Conservation (phyloP, 2,113 vertebrate genomes). For the Aegithalos caudatus region DNA sequence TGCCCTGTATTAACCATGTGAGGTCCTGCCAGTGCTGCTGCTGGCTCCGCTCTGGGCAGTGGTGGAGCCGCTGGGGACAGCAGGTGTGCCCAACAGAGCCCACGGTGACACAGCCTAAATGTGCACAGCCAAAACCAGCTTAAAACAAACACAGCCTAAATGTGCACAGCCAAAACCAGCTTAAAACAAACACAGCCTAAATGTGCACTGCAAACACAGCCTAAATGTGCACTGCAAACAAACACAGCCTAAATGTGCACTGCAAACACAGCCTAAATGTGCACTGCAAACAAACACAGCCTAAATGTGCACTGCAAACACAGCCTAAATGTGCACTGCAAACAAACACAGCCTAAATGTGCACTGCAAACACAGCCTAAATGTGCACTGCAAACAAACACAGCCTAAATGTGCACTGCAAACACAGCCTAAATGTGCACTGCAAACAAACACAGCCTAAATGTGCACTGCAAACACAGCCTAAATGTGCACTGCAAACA, state of each 20-base stretch:
- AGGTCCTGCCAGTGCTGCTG: rapidly evolving
- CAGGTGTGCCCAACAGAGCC: rapidly evolving
- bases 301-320: neutral
- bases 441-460: neutral
- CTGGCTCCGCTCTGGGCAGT: rapidly evolving
- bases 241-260: neutral
- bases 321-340: neutral
- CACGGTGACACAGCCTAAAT: rapidly evolving
- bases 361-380: too few species aligned
- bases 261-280: neutral
- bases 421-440: neutral
- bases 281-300: rapidly evolving
- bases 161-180: neutral
- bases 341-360: rapidly evolving
- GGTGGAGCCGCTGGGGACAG: rapidly evolving
- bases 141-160: neutral
- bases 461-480: too few species aligned
- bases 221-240: neutral
- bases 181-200: neutral
- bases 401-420: rapidly evolving
- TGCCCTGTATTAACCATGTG: rapidly evolving
- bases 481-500: neutral
- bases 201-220: rapidly evolving
- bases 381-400: neutral
- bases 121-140: neutral